Percentiles rank a stretch among this genome's conserved stretches.
These are phyloP conservation scores for Trachemys scripta DNA, from an alignment of 2,113 vertebrate genomes.

Conservation along the genomic window DNA sequence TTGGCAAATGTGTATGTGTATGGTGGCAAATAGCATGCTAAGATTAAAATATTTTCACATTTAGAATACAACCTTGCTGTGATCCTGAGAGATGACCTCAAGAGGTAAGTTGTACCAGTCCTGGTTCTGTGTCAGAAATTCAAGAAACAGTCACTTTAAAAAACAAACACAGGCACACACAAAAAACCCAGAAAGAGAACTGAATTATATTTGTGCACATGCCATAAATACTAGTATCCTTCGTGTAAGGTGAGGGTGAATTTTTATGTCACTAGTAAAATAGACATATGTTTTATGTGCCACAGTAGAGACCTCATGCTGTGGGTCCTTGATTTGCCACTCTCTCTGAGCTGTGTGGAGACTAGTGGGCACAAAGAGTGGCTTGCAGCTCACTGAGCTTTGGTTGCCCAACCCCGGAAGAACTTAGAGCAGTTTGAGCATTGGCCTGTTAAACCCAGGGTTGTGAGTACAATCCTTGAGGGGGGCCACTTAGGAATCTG, in stretches of 20 bases:
- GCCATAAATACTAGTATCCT: background rate
- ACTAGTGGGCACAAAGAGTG: accelerated
- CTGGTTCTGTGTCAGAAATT: background rate
- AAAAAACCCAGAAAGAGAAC: too few species aligned
- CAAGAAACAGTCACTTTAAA: background rate
- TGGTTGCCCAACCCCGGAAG: background rate
- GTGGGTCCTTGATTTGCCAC: accelerated
- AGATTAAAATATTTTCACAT: background rate
- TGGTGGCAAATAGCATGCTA: too few species aligned
- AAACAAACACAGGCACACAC: background rate
- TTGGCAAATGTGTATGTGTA: too few species aligned
- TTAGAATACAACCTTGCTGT: accelerated
- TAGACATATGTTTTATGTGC: accelerated
- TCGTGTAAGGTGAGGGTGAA: background rate
- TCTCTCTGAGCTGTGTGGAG: background rate
- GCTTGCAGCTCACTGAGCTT: background rate
- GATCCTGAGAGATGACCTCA: background rate
- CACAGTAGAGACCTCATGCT: background rate
- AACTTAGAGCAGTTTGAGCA: background rate
- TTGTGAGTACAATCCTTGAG: too few species aligned
- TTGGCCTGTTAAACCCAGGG: too few species aligned
- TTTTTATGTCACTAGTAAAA: background rate
- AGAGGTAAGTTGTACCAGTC: background rate
- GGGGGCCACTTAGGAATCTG: too few species aligned
- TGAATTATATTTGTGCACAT: background rate